Evolutionary conservation across 2,888 invertebrate genomes (phyloP), one percentile per base, ranked within the genome.

Genomic region (Ptychoptera contaminata): DNA sequence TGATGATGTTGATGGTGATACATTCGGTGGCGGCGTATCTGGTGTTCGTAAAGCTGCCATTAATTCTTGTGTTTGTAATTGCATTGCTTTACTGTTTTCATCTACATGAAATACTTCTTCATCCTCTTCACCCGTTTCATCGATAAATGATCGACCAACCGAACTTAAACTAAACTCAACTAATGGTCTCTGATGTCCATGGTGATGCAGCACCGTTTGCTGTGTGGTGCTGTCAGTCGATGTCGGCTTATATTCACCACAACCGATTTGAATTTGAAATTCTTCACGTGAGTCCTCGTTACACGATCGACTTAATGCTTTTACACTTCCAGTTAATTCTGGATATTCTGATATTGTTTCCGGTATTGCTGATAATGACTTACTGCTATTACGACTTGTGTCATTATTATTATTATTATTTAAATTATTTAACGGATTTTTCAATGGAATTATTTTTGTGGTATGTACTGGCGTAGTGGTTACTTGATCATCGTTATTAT

Each of bases 11-110:
- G 66, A 60, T 44, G 69, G 67, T 40, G 72, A 71, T 12, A 79
- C 69, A 57, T 79, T 79, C 12, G 79, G 76, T 39, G 76, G 75
- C 16, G 80, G 79, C 4, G 79, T 79, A 53, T 79, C 79, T 8
- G 79, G 79, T 5, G 79, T 79, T 53, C 64, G 65, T 40, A 65
- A 52, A 10, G 63, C 60, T 15, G 51, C 51, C 40, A 52, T 51
- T 2, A 52, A n/a, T n/a, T n/a, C n/a, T n/a, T n/a, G n/a, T n/a
- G n/a, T n/a, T 40, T 40, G 40, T 14, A 30, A 30, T 40, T 31
- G 40, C 15, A 31, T 31, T 8, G 31, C 31, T 32, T 30, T 1
- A 66, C 65, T 15, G 67, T 69, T 2, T 67, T 68, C 58, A 61
- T 64, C 69, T 68, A 68, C 10, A 31, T 37, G 30, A 11, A 34